These are phyloP conservation scores for Aurelia coerulea DNA, from an alignment of 30 jellyfish, hydroid and myxozoan genomes.

Conservation along the genomic window DNA sequence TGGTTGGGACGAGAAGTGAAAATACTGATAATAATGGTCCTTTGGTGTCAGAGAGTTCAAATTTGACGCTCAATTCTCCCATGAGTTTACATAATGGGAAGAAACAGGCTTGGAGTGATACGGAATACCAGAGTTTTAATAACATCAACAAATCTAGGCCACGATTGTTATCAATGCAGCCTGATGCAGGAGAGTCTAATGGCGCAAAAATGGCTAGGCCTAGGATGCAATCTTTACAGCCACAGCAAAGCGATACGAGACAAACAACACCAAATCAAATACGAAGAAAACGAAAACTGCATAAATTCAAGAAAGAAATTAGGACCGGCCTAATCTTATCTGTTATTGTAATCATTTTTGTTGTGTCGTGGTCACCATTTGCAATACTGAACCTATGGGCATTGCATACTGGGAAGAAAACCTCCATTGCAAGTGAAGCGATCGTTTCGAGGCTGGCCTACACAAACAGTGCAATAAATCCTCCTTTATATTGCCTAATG, in stretches of 20 bases:
- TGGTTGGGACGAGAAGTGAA: background rate
- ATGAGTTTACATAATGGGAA: background rate
- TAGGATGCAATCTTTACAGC: background rate
- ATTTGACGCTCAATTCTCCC: background rate
- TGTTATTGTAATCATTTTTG: constrained; percentile 51
- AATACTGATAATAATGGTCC: background rate
- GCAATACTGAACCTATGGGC: constrained; percentile 67
- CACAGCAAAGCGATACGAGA: background rate
- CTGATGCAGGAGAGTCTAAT: background rate
- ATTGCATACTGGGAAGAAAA: constrained; percentile 44
- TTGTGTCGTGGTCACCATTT: constrained; percentile 71
- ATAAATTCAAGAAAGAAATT: constrained; percentile 42
- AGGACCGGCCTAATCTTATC: constrained; percentile 54
- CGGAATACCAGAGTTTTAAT: background rate
- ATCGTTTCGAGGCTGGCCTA: constrained; percentile 69
- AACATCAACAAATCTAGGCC: background rate
- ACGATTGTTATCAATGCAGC: background rate
- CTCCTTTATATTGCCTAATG: constrained; percentile 71
- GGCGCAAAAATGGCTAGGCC: background rate
- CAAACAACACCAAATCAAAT: background rate
- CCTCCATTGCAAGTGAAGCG: constrained; percentile 50
- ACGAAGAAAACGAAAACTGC: background rate
- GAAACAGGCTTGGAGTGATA: background rate
- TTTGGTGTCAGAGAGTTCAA: background rate
- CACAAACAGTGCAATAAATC: constrained; percentile 67